Percentiles rank a stretch among this genome's conserved stretches.
phyloP scores from a whole-genome alignment of 23 tunicate species.

The Styela plicata region DNA sequence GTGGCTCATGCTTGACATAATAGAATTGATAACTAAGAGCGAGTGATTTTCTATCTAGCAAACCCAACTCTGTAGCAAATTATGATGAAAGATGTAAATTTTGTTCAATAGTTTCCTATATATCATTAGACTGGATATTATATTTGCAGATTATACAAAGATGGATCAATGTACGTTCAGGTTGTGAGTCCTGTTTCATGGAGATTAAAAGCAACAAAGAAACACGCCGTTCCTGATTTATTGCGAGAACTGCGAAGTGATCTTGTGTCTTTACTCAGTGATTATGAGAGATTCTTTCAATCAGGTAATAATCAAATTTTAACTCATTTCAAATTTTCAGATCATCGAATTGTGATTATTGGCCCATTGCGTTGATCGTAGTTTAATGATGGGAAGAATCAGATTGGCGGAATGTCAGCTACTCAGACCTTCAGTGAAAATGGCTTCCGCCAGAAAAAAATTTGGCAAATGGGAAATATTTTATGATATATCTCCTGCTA shows the following conservation, averaged over 20 bases:
- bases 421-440: too few relatives aligned
- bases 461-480: too few relatives aligned
- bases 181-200: slow-evolving; percentile 30
- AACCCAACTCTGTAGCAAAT: too few relatives aligned
- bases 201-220: slow-evolving; percentile 10
- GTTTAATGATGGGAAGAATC: neutral
- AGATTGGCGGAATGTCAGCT: neutral
- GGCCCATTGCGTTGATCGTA: neutral
- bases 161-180: slow-evolving; percentile 7
- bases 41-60: too few relatives aligned
- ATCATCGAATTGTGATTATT: neutral
- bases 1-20: too few relatives aligned
- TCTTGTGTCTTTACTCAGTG: slow-evolving; percentile 8
- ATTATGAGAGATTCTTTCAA: slow-evolving; percentile 15
- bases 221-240: slow-evolving; percentile 8
- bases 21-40: too few relatives aligned
- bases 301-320: neutral
- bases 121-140: too few relatives aligned
- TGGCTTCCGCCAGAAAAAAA: too few relatives aligned
- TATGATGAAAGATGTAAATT: too few relatives aligned
- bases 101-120: too few relatives aligned
- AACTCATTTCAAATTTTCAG: neutral
- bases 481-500: too few relatives aligned
- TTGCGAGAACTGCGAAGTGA: neutral
- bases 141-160: slow-evolving; percentile 4